phyloP scores from a whole-genome alignment of 2,888 invertebrate species.

The Cybosia mesomella region DNA sequence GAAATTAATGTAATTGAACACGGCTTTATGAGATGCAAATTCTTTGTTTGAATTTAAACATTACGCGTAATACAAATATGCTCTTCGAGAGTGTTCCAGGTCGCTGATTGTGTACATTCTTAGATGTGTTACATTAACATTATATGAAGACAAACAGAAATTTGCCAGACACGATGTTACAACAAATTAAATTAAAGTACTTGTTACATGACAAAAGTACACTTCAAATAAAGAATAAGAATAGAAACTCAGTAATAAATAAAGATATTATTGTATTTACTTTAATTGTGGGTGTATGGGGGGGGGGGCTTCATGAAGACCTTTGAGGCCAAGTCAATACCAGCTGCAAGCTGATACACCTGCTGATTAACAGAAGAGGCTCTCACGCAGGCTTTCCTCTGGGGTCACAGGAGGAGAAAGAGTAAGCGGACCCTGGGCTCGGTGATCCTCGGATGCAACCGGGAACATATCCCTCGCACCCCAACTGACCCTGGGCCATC shows the following conservation, averaged over 20 bases:
- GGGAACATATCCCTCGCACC: too few relatives aligned
- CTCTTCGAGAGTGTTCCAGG: conserved; percentile 1
- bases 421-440: too few relatives aligned
- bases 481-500: too few relatives aligned
- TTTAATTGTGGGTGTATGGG: too few relatives aligned
- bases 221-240: background rate
- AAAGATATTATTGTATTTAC: background rate
- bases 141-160: background rate
- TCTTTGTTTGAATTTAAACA: conserved; percentile 17
- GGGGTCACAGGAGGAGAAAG: too few relatives aligned
- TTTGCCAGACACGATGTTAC: background rate
- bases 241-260: conserved; percentile 2
- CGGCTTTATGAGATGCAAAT: conserved; percentile 14
- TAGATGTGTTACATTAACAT: background rate
- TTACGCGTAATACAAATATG: conserved; percentile 6
- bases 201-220: background rate
- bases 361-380: too few relatives aligned
- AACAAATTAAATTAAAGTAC: background rate
- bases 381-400: too few relatives aligned
- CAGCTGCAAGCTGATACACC: too few relatives aligned
- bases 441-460: too few relatives aligned
- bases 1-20: conserved; percentile 20
- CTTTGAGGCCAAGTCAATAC: too few relatives aligned
- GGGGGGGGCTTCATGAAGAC: too few relatives aligned
- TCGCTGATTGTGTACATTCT: background rate